Percentiles rank a stretch among this genome's conserved stretches.
These are phyloP conservation scores for Heliocidaris tuberculata DNA, from an alignment of 35 echinoderm and acorn worm genomes.

Conservation along the genomic window DNA sequence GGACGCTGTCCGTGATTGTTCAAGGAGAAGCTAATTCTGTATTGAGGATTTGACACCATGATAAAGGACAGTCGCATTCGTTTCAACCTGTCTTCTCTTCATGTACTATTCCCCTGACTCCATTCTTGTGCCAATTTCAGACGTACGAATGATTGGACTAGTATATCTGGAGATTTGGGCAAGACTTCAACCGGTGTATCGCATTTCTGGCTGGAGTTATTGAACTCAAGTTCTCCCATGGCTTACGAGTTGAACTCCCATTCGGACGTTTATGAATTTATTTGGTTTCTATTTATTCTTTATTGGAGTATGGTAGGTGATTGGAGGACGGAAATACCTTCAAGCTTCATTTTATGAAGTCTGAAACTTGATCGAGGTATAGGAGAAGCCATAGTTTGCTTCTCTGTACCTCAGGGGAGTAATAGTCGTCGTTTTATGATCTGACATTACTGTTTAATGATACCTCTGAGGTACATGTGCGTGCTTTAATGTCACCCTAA, in stretches of 20 bases:
- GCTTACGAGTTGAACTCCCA: background rate
- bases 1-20: background rate
- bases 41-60: background rate
- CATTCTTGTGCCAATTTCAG: conserved; percentile 3
- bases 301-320: background rate
- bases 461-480: background rate
- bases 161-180: background rate
- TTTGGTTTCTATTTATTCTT: background rate
- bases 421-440: background rate
- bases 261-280: conserved; percentile 11
- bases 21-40: background rate
- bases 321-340: background rate
- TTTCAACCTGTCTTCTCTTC: background rate
- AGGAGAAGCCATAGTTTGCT: background rate
- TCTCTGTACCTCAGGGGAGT: background rate
- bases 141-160: background rate
- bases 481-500: background rate
- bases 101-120: background rate
- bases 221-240: background rate
- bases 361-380: background rate
- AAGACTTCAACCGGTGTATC: background rate
- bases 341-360: background rate
- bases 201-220: background rate
- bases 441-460: background rate
- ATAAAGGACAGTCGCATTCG: background rate